Base-by-base conservation (phyloP, 2,113 vertebrate species). In the Mirounga angustirostris region DNA sequence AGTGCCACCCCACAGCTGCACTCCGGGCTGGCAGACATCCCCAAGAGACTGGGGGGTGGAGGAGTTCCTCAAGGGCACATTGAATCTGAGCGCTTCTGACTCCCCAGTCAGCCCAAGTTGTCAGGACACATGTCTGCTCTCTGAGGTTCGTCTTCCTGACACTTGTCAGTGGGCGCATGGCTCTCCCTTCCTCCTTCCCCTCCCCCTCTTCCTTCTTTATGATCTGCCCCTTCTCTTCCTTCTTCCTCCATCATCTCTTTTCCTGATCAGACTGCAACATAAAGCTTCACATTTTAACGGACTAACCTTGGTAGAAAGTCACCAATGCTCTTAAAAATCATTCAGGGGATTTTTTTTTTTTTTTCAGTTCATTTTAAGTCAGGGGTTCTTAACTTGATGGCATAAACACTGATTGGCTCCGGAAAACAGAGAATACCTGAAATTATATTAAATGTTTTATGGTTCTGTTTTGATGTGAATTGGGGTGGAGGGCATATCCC, bases 131-230 rank as follows among this genome's bases (percentile, higher is more conserved):
- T 2, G 16, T n/a, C 71, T 88, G 0, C 26, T 81, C 67, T 56
- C 69, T 0, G 0, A 10, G 7, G 0, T 5, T 2, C 8, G 16
- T 36, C 43, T 50, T 12, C 52, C 65, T 14, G 4, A n/a, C 30
- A 0, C 30, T 8, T 7, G 61, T 50, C 89, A 65, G 13, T 5
- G 36, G 0, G 0, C 59, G 9, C 6, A 10, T 10, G 69, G 24
- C 36, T 93, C n/a, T 52, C 18, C 40, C 50, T 54, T 40, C 22
- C 12, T 5, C 40, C 15, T 15, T 22, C 14, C 9, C 1, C 61
- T 24, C 46, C 28, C 22, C 21, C 11, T 50, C 13, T n/a, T 71
- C 15, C 43, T 50, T 46, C 40, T 28, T 12, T 6, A 54, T 33
- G 11, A 11, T 12, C 79, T 88, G 9, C 22, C 50, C n/a, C 46